Evolutionary conservation across 2,888 invertebrate species (phyloP), one percentile per base, ranked within the genome.

Genomic region (Sialis fuliginosa): DNA sequence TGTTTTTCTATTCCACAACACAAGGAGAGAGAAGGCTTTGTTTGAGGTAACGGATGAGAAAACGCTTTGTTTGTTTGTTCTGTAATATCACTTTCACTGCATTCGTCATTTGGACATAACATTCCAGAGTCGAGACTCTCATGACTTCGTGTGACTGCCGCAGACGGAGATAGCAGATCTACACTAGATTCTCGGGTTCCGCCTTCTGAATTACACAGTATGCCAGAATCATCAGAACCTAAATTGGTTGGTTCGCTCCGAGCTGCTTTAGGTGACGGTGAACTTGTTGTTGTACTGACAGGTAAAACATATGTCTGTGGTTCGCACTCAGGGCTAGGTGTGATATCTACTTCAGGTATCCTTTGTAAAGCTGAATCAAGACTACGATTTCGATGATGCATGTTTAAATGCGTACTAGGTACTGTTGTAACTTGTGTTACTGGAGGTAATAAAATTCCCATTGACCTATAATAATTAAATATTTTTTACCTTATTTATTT

Each of bases 361-460:
- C 86, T 74, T 64, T 89, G 89, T 53, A 89, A 72, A 50, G 88
- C 90, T 49, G 89, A 90, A 65, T 91, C 90, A 63, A 90, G 69
- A 62, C 89, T 89, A 54, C 90, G 78, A 70, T 90, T 90, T 57
- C 90, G 77, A 67, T 89, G 89, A 63, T 87, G 86, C 58, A 80
- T 77, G 53, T 81, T 68, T n/a, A 64, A 57, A 53, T 68, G 68
- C 49, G 66, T 66, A 52, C 61, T 55, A 12, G 68, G 65, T 30
- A 65, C 65, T 46, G 66, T 65, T 37, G 67, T 68, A 47, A 70
- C 67, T 60, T 73, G 72, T 30, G 72, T 66, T 48, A 76, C 72
- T 33, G 76, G 75, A 33, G 77, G 76, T 52, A 77, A 60, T 43
- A 75, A 62, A 54, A 77, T 77, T 49, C 77, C 77, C 76, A 77